Conservation (phyloP, 2,797 vertebrate species). For the Girardinus metallicus region DNA sequence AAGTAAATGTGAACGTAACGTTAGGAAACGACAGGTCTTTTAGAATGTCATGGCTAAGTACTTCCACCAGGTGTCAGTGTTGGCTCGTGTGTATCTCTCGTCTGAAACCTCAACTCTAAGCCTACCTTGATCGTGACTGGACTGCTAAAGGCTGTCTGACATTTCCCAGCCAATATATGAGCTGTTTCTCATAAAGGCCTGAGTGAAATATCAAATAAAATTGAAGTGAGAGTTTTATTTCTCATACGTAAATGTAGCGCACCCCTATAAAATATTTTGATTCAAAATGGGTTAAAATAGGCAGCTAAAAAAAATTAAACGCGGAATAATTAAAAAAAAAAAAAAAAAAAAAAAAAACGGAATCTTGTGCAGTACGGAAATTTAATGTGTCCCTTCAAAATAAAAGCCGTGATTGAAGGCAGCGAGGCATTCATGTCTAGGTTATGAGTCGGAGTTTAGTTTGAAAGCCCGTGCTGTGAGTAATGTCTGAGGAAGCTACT, state of each 20-base stretch:
- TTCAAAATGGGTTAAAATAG: not conserved
- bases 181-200: conserved; percentile 27
- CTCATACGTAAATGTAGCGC: not conserved
- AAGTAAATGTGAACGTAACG: not conserved
- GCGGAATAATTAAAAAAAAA: not conserved
- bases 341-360: not conserved
- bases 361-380: conserved; percentile 1
- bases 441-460: conserved; percentile 28
- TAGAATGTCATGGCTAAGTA: not conserved
- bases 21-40: not conserved
- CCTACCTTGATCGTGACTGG: conserved; percentile 59
- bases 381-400: conserved; percentile 29
- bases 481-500: not conserved
- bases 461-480: conserved; percentile 33
- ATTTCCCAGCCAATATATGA: conserved; percentile 42
- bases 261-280: not conserved
- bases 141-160: conserved; percentile 58
- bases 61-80: conserved; percentile 50
- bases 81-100: not conserved
- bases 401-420: conserved; percentile 19
- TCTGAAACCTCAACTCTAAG: conserved; percentile 33
- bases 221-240: not conserved
- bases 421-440: rapidly evolving
- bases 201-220: conserved; percentile 12
- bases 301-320: not conserved